Base-by-base conservation (phyloP, 2,113 vertebrate species). In the Microcebus lehilahytsara region DNA sequence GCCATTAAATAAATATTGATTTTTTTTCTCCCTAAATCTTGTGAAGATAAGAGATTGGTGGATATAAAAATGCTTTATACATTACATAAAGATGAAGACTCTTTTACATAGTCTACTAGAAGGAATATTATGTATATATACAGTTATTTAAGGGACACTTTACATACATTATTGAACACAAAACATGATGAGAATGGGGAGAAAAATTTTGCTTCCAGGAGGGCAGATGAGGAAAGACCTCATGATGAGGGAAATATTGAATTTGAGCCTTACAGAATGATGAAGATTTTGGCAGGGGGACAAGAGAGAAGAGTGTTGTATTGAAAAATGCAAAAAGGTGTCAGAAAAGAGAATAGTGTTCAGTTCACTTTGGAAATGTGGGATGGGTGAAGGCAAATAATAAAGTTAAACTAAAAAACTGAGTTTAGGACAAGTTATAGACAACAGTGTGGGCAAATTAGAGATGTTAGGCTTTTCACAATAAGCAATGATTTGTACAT, bases 121-220 rank as follows among this genome's bases (percentile, higher is more conserved):
- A 80, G 25, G 58, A 30, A 27, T 74, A 19, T 89, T 80, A 60
- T 23, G 75, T 53, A 58, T 23, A 80, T 53, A 58, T 3, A 66
- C 16, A 91, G 46, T 49, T 91, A 42, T 32, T 34, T 86, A 56
- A 86, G 16, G 16, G 27, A 40, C 17, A 88, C 27, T 71, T 96
- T 60, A 81, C 20, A 25, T 96, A 71, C 0, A 30, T 46, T 62
- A 51, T 72, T 91, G 32, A 85, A 74, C 17, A 77, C 22, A 77
- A 77, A 90, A 25, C 9, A 46, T 67, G 10, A 51, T 53, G 53
- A 53, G 13, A 84, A 85, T 60, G 81, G 46, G 71, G 51, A 91
- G 49, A 79, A 81, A 78, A 72, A 62, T 93, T 83, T 87, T 97
- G 19, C 84, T 89, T 95, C 17, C 49, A 62, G 58, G 37, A 85